phyloP scores from a whole-genome alignment of 2,888 invertebrate genomes.

The Meta bourneti region DNA sequence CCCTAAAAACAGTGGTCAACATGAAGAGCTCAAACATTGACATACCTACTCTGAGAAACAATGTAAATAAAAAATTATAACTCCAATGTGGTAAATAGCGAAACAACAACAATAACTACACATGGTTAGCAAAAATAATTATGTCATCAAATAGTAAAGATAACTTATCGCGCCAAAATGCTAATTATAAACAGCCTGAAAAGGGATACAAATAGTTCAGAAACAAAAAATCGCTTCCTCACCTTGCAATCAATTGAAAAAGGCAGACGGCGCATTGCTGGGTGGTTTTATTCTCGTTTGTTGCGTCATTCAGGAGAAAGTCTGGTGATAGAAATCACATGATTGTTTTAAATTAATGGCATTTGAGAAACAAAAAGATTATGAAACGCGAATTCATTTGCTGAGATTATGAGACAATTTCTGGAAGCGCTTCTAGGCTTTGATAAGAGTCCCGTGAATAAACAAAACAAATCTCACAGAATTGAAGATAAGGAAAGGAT shows the following conservation, averaged over 20 bases:
- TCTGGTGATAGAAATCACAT: background rate
- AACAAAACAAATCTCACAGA: background rate
- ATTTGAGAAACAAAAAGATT: constrained; percentile 11
- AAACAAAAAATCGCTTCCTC: background rate
- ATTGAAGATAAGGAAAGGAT: background rate
- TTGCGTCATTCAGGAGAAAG: constrained; percentile 27
- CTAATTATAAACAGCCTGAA: background rate
- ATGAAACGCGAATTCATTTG: background rate
- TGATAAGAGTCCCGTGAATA: background rate
- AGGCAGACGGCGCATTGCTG: background rate
- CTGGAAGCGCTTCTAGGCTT: background rate
- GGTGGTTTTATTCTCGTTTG: constrained; percentile 26
- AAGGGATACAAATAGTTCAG: background rate
- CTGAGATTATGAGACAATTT: background rate
- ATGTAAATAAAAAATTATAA: too few species aligned
- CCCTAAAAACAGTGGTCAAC: background rate
- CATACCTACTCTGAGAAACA: background rate
- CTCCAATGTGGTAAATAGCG: too few species aligned
- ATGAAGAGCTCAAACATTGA: background rate
- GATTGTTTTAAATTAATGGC: background rate
- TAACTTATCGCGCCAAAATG: background rate
- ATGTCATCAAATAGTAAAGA: background rate
- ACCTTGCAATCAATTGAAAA: constrained; percentile 32
- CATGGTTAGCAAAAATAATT: background rate
- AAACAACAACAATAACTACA: background rate